Evolutionary conservation across 2,113 vertebrate genomes (phyloP), one percentile per base, ranked within the genome.

Genomic region (Dasypus novemcinctus): DNA sequence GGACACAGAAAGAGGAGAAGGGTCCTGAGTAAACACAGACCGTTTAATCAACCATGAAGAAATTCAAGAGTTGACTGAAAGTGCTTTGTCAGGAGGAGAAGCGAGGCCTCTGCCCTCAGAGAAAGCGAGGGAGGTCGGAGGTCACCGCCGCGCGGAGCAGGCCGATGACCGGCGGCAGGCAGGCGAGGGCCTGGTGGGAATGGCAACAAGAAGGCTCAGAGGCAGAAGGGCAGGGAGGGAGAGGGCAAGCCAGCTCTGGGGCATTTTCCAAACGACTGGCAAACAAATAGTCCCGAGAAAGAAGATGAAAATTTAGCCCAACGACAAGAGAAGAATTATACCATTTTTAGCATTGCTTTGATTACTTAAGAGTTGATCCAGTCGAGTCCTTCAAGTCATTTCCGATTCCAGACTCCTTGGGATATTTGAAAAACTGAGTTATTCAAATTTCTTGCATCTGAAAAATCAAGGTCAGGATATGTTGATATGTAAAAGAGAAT

Each of bases 1-100:
- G 20, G 96, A 95, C 95, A 92, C 95, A 97, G 96, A 90, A 80
- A 93, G 80, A 89, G 36, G 87, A 97, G 96, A 94, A 96, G 92
- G 95, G 92, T 92, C 94, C 95, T 93, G 96, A 93, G 90, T 92
- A 96, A 96, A 97, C 96, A 97, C 96, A 97, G 95, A 96, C 96
- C 88, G 87, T 96, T 95, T 97, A 95, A 97, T 97, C 97, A 96
- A 61, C 96, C 96, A 80, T 97, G 95, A 93, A 97, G 94, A 94
- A 95, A 96, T 43, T 94, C 82, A 83, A 91, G 93, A 95, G 93
- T 57, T 54, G 96, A 76, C 89, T 75, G 79, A 89, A 95, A 95
- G 94, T 86, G 78, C 96, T 97, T 96, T 95, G 95, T 95, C 91
- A 93, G 96, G 94, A 89, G 76, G 71, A 95, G 80, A 57, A 76